Conservation (phyloP, 2,113 vertebrate species). For the Brachirus orientalis region DNA sequence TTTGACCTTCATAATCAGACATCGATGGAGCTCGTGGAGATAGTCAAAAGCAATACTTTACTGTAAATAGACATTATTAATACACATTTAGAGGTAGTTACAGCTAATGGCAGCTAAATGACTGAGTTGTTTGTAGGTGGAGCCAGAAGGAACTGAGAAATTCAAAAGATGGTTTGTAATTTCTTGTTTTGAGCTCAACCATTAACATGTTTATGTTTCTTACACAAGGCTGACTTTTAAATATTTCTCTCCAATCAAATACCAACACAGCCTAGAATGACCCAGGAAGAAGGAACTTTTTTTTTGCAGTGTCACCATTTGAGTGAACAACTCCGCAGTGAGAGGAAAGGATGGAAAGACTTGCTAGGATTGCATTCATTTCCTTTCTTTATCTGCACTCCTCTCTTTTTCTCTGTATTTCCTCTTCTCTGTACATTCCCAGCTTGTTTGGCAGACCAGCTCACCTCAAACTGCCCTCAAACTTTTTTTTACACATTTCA, state of each 20-base stretch:
- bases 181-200: not conserved
- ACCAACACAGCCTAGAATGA: constrained; percentile 45
- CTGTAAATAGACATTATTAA: no score
- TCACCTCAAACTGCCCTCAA: not conserved
- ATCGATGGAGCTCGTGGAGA: no score
- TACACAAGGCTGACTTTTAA: not conserved
- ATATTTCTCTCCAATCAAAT: constrained; percentile 19
- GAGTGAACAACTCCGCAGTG: constrained; percentile 35
- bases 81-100: no score
- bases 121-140: not conserved
- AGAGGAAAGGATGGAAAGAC: constrained; percentile 26
- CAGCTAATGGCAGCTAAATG: no score
- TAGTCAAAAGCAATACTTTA: no score
- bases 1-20: no score
- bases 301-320: constrained; percentile 60
- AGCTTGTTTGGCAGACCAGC: constrained; percentile 22
- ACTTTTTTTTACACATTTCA: constrained; percentile 26
- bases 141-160: not conserved
- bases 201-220: constrained; percentile 3
- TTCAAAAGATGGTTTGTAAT: no score
- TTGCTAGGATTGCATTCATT: constrained; percentile 29
- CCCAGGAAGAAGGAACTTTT: constrained; percentile 24
- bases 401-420: no score
- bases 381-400: constrained; percentile 27
- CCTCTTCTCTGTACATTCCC: constrained; percentile 20